Base-by-base conservation (phyloP, 2,888 invertebrate genomes). In the Noctua pronuba region DNA sequence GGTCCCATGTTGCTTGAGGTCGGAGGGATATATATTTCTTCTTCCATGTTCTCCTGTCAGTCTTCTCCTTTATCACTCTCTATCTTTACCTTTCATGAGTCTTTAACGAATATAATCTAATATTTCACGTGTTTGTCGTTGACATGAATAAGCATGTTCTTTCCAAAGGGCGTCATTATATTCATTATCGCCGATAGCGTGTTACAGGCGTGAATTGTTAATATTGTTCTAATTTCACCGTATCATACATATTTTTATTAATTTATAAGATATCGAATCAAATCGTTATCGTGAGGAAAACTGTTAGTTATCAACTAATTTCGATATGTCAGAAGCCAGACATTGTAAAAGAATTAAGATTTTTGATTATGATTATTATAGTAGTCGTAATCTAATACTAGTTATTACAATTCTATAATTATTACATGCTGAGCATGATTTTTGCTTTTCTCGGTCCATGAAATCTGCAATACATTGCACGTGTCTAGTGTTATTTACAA, bases 261-360 rank as follows among this genome's bases (percentile, higher is more conserved):
- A 71, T 74, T 79, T 68, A 44, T 64, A 18, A 67, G 70, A 60
- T 79, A 68, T 46, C 44, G 28, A 74, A 72, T 46, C 16, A 46
- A 67, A 49, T 83, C 28, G 55, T 71, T 83, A 83, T 84, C 71
- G 11, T 18, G 13, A 65, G 46, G 65, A 65, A 72, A 75, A 65
- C 58, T 74, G 55, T 5, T 16, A 52, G 41, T 75, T 75, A 75
- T 62, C 68, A 69, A 35, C 16, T 52, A 35, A 60, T 68, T 68
- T 67, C 21, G 60, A 31, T 64, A 65, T 68, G 28, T 75, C 41
- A 41, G 55, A 65, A 52, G 44, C 21, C 44, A 66, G 69, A 24
- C 44, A 28, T 55, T 1, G 73, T 73, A 58, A 74, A 67, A 65
- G 4, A 41, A 35, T 69, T 46, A 70, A 64, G 21, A 35, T 58